phyloP scores from a whole-genome alignment of 2,797 vertebrate species.

The Okamejei kenojei region DNA sequence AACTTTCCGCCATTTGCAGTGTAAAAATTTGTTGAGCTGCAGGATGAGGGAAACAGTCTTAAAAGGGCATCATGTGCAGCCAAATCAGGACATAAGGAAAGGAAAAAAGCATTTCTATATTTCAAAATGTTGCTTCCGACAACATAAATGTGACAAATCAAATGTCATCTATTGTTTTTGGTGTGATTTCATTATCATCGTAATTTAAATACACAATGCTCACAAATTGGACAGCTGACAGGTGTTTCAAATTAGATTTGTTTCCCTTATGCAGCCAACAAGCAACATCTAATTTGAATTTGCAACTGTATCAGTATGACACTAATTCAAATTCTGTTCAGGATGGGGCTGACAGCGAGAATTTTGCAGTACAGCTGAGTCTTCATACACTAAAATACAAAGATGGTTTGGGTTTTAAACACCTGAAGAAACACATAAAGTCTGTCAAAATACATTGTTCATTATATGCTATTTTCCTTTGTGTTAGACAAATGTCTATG shows the following conservation, averaged over 20 bases:
- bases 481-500: background rate
- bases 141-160: background rate
- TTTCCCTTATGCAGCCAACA: background rate
- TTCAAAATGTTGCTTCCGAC: background rate
- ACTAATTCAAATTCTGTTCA: conserved; percentile 23
- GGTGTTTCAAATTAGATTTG: conserved; percentile 11
- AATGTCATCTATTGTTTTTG: conserved; percentile 3
- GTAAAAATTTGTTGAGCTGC: background rate
- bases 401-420: background rate
- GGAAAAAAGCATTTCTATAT: background rate
- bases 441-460: background rate
- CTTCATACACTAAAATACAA: background rate
- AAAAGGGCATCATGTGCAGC: background rate
- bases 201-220: background rate
- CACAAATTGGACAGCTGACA: conserved; percentile 32
- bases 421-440: background rate
- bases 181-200: background rate
- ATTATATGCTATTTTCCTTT: background rate
- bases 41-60: background rate
- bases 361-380: background rate
- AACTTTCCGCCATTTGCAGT: background rate
- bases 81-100: background rate
- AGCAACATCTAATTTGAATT: background rate
- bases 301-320: conserved; percentile 13
- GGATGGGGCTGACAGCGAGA: background rate